Evolutionary conservation across 2,888 invertebrate genomes (phyloP), one percentile per base, ranked within the genome.

Genomic region (Drosophila sordidula): DNA sequence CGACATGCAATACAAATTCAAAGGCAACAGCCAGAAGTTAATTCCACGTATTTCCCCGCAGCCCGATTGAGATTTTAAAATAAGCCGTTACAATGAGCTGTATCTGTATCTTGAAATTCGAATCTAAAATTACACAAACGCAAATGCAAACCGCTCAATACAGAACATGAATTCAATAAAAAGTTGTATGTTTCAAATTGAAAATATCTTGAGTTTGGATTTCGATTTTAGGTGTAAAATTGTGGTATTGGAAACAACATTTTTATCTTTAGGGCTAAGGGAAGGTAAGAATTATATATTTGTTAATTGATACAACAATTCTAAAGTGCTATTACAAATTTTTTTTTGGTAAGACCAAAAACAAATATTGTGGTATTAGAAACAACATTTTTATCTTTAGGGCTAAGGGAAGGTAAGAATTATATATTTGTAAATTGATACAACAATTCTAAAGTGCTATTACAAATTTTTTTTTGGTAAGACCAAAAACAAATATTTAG

Each of bases 171-270:
- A 69, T 63, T 68, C 14, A 74, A 75, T 77, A 70, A 80, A 73
- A 69, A 77, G 74, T 81, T 87, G 78, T 80, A 82, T 75, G 84
- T 84, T 86, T 83, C 70, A 77, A 78, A 77, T 69, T 75, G 50
- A 64, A 51, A 12, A 54, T 34, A 11, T 22, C 9, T 16, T 18
- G 42, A 16, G n/a, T 52, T 51, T 58, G 0, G 16, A 41, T 49
- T 49, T 25, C 22, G 34, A 18, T 18, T 39, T 39, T 29, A 9
- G 3, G 22, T 22, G 0, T 1, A 22, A 22, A 22, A 22, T 22
- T 36, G 12, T 36, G 12, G 26, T 6, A 6, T 29, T 1, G 6
- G 6, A 29, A 29, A 9, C 14, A 6, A 11, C 2, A 2, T 41
- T 39, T 29, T 51, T 29, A 39, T 12, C 4, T 50, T 26, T 26